A percentile compares a stretch with the other conserved stretches of the same genome.
Evolutionary conservation across 1,140 invertebrate species (phyloP).

Genomic region (Megathymus violae): DNA sequence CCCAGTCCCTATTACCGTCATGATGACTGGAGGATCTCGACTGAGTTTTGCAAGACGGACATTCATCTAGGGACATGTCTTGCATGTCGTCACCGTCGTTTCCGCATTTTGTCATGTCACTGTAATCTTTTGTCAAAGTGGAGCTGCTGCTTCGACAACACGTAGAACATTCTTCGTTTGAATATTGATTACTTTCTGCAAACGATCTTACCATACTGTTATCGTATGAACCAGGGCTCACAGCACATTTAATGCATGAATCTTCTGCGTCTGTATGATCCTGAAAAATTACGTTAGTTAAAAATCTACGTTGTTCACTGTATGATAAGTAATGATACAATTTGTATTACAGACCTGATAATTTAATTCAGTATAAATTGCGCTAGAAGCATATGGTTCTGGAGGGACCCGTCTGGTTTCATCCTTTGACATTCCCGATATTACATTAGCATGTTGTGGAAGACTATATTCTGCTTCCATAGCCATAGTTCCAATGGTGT

Average conservation of each 20-base stretch:
- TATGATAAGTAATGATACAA: too few relatives aligned
- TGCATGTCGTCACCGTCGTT: conserved; percentile 69
- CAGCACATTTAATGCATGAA: conserved; percentile 75
- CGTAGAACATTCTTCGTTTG: conserved; percentile 78
- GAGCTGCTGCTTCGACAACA: conserved; percentile 78
- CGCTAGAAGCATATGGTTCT: conserved; percentile 76
- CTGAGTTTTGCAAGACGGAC: conserved; percentile 76
- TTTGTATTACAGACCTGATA: too few relatives aligned
- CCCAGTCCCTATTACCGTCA: conserved; percentile 73
- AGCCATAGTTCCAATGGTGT: conserved; percentile 73
- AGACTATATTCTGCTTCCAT: conserved; percentile 80
- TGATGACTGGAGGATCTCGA: conserved; percentile 78
- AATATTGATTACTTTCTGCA: conserved; percentile 77
- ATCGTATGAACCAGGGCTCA: conserved; percentile 74
- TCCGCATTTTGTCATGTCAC: conserved; percentile 80
- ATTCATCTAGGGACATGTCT: conserved; percentile 75
- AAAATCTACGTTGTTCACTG: too few relatives aligned
- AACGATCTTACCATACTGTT: conserved; percentile 77
- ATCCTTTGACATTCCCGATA: conserved; percentile 65
- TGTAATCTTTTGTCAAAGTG: conserved; percentile 77
- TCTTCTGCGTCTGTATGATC: conserved; percentile 75
- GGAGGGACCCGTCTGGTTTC: conserved; percentile 60
- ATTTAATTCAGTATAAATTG: conserved; percentile 78
- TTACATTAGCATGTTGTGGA: conserved; percentile 66
- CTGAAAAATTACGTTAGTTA: conserved; percentile 42